A percentile compares a stretch with the other conserved stretches of the same genome.
Conservation (phyloP, 1,140 invertebrate genomes). For the Saccostrea glomerata region DNA sequence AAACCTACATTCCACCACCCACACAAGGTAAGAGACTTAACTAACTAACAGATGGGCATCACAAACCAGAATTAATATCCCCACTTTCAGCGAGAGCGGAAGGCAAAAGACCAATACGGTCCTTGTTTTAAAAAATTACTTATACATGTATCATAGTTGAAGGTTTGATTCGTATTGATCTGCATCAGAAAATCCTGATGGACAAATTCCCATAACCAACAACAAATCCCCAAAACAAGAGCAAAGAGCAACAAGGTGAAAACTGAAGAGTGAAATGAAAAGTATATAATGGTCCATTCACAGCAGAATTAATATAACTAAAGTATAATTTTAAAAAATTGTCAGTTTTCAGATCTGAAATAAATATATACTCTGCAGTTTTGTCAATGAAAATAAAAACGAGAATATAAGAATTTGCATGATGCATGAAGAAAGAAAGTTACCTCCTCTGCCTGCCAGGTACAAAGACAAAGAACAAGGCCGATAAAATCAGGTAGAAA, state of each 20-base stretch:
- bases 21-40: too few species aligned
- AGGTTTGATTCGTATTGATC: too few species aligned
- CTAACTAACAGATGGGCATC: too few species aligned
- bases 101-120: too few species aligned
- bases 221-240: background rate
- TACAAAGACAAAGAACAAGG: background rate
- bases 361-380: background rate
- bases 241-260: background rate
- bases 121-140: too few species aligned
- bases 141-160: too few species aligned
- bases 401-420: background rate
- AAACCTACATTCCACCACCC: too few species aligned
- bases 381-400: background rate
- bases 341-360: background rate
- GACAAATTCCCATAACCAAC: background rate
- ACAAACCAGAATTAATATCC: too few species aligned
- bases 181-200: too few species aligned
- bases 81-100: too few species aligned
- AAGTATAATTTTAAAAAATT: background rate
- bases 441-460: background rate
- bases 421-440: conserved; percentile 9
- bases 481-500: background rate
- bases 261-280: background rate
- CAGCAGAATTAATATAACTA: background rate
- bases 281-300: background rate